phyloP scores from a whole-genome alignment of 2,797 vertebrate genomes.

The Otolemur crassicaudatus region DNA sequence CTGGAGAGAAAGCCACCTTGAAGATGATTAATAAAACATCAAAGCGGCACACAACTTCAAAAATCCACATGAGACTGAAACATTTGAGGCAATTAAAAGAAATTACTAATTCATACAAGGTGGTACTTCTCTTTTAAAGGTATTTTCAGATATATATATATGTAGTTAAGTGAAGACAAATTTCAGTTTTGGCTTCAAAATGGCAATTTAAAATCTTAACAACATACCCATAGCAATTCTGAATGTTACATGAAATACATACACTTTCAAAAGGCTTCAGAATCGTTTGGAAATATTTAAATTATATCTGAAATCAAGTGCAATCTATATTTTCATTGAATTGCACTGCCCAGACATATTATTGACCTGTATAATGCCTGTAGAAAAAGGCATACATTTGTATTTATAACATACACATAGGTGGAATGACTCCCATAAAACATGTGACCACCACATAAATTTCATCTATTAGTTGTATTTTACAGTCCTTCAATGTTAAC shows the following conservation, averaged over 20 bases:
- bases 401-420: background rate
- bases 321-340: conserved; percentile 66
- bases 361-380: background rate
- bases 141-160: conserved; percentile 73
- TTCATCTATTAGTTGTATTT: background rate
- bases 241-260: conserved; percentile 86
- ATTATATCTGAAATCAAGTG: conserved; percentile 78
- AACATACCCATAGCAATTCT: conserved; percentile 82
- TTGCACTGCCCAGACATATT: conserved; percentile 55
- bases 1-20: conserved; percentile 85
- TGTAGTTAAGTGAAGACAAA: conserved; percentile 82
- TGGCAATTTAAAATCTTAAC: conserved; percentile 86
- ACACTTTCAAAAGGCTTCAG: conserved; percentile 85
- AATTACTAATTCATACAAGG: conserved; percentile 86
- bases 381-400: conserved; percentile 44
- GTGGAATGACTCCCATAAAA: background rate
- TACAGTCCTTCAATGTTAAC: background rate
- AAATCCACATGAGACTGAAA: conserved; percentile 85
- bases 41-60: conserved; percentile 85
- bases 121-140: conserved; percentile 85
- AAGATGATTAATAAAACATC: conserved; percentile 89
- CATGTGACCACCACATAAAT: background rate
- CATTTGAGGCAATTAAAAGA: conserved; percentile 87
- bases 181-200: conserved; percentile 84
- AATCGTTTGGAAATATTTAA: conserved; percentile 85